Base-by-base conservation (phyloP, 2,113 vertebrate genomes). In the Proteles cristata region DNA sequence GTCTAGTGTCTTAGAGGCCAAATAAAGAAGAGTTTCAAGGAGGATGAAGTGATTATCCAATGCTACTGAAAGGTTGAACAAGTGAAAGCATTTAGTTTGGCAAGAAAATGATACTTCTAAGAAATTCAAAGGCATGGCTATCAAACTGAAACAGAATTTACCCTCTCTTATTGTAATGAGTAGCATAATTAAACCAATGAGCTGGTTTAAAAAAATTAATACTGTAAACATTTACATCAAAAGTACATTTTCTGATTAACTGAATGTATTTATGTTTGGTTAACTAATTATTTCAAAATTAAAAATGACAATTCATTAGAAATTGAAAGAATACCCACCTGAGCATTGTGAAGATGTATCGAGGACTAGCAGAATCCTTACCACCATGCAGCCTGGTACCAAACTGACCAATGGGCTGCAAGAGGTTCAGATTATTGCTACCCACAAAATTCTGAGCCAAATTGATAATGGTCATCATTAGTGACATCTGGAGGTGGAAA, bases 321-420 rank as follows among this genome's bases (percentile, higher is more conserved):
- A 93, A 84, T 45, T 21, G 15, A 94, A 97, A 76, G 83, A 17
- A 45, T 35, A 97, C 98, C 97, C 65, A 99, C 99, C 99, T 99
- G 94, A 99, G 99, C 99, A 99, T 99, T 87, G 99, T 99, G 97
- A 99, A 99, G 98, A 99, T 99, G 98, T 99, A 99, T 99, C 99
- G 99, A 99, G 99, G 99, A 97, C 99, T 99, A 98, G 99, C 99
- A 76, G 99, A 99, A 98, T 99, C 99, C 82, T 99, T 99, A 88
- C 99, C 99, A 50, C 99, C 99, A 0, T 99, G 99, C 69, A 99
- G 98, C 92, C 99, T 99, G 4, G 99, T 99, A 96, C 99, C 99
- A 98, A 99, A 99, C 98, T 99, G 99, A 94, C 99, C 99, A 48
- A 99, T 98, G 71, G 99, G 99, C 97, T 99, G 99, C 55, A 99